Base-by-base conservation (phyloP, 1,140 invertebrate genomes). In the Parasteatoda tepidariorum region DNA sequence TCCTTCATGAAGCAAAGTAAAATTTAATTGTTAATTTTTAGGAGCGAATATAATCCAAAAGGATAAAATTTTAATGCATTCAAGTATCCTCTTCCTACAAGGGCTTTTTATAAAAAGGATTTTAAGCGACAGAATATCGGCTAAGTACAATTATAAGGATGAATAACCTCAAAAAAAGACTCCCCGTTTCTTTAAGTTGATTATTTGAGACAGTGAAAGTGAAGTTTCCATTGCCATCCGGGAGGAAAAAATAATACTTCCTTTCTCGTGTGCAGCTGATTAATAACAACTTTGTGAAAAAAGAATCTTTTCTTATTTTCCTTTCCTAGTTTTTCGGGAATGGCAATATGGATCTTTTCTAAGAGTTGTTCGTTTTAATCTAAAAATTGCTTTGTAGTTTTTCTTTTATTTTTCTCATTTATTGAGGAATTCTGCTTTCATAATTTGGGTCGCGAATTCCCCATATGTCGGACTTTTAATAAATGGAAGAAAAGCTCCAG, bases 371-470 rank as follows among this genome's bases (percentile, higher is more conserved):
- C 66, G 33, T 68, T 68, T 68, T 68, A 68, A 68, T 68, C 34
- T 34, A 68, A 68, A 48, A 68, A 68, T 48, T 68, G 34, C 66
- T 68, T 68, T 38, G 34, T 34, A 48, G 66, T 24, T 38, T 41
- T 31, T 15, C 18, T 26, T 13, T 66, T 30, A 3, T 30, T 33
- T 64, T 18, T 48, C 26, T 68, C 66, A 18, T 68, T 68, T 68
- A 68, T 68, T 68, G 66, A 68, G 34, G 38, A 59, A 68, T 68
- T 48, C 22, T 68, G 34, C 34, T 68, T 68, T 48, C 66, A 68
- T 48, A 68, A 48, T 68, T 68, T 34, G 66, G 24, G 66, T 68
- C 66, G 34, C 66, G 41, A 68, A 68, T 68, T 68, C 66, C 66
- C 66, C 15, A 15, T 68, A 68, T 38, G 66, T 41, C 15, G 22